Conservation (phyloP, 53 echinoderm and acorn worm species). For the Luidia sarsii region DNA sequence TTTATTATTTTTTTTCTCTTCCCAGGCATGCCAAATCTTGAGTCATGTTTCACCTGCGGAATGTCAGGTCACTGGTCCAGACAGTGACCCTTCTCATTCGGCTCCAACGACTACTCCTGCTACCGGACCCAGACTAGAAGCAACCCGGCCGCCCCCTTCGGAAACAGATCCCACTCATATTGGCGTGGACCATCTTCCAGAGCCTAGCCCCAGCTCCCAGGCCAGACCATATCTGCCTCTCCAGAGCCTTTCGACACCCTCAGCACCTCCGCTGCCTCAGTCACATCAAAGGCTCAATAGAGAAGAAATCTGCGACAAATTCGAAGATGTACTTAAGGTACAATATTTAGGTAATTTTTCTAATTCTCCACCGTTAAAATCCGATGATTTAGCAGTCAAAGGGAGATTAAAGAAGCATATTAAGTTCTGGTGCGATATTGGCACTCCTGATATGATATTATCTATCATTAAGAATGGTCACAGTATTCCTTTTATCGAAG, state of each 20-base stretch:
- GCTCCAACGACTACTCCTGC: too few relatives aligned
- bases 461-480: background rate
- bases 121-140: too few relatives aligned
- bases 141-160: too few relatives aligned
- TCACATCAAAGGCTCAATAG: background rate
- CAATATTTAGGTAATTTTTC: background rate
- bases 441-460: slow-evolving; percentile 1
- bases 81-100: too few relatives aligned
- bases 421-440: slow-evolving; percentile 8
- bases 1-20: too few relatives aligned
- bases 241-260: background rate
- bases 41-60: too few relatives aligned
- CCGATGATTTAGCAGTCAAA: background rate
- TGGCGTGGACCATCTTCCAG: background rate
- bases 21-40: too few relatives aligned
- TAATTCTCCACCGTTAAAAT: background rate
- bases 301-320: background rate
- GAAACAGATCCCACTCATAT: too few relatives aligned
- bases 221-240: background rate
- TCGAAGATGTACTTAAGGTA: slow-evolving; percentile 4
- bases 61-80: too few relatives aligned
- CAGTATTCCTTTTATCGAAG: background rate
- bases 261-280: background rate
- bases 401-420: background rate
- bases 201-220: background rate